phyloP scores from a whole-genome alignment of 1,140 invertebrate species.

The Drosophila micromelanica region DNA sequence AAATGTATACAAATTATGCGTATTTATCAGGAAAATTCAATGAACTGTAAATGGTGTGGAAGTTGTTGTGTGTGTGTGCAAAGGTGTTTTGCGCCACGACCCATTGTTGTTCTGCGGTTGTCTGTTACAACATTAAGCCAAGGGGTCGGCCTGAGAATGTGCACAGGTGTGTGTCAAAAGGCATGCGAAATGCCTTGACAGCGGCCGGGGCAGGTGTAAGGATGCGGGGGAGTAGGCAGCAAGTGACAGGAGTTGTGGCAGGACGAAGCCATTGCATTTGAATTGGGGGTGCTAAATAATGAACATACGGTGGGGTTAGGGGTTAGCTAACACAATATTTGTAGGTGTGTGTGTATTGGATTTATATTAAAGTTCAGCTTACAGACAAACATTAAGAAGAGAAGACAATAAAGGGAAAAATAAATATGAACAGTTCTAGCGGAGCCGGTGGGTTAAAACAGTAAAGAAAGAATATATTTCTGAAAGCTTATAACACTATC shows the following conservation, averaged over 20 bases:
- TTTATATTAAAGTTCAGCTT: conserved; percentile 21
- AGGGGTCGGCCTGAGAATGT: conserved; percentile 64
- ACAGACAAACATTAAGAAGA: conserved; percentile 17
- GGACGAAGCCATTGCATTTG: background rate
- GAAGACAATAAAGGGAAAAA: too few species aligned
- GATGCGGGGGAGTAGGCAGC: background rate
- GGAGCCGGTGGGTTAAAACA: too few species aligned
- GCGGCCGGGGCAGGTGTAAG: background rate
- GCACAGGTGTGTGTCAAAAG: conserved; percentile 81
- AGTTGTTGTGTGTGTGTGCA: conserved; percentile 61
- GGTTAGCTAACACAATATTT: conserved; percentile 3
- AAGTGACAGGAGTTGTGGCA: conserved; percentile 5
- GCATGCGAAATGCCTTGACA: conserved; percentile 39
- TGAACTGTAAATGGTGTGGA: conserved; percentile 82
- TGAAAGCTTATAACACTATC: too few species aligned
- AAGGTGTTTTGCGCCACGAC: conserved; percentile 42
- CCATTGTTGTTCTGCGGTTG: conserved; percentile 70
- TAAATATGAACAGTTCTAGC: too few species aligned
- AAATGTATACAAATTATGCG: conserved; percentile 82
- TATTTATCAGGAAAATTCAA: conserved; percentile 82
- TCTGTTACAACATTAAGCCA: conserved; percentile 71
- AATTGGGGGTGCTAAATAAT: conserved; percentile 24
- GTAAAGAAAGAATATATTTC: too few species aligned
- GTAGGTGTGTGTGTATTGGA: background rate
- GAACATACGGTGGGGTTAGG: background rate